Percentiles rank a stretch among this genome's conserved stretches.
Evolutionary conservation across 1,140 invertebrate genomes (phyloP).

Genomic region (Sinonovacula constricta): DNA sequence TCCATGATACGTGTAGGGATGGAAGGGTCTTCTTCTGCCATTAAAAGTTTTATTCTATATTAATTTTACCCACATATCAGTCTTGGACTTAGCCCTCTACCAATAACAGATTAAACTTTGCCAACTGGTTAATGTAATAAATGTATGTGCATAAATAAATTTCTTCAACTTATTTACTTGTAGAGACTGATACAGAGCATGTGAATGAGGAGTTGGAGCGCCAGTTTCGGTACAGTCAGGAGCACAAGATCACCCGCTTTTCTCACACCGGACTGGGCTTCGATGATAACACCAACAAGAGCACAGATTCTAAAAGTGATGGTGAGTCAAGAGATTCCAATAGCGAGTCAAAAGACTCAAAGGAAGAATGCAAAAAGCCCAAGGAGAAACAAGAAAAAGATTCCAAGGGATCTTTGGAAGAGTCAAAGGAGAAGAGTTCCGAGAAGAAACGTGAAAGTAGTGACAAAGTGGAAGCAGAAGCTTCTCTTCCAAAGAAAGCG

Average conservation of each 20-base stretch:
- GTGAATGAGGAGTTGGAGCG: slow-evolving; percentile 69
- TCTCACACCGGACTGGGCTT: slow-evolving; percentile 74
- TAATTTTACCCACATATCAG: too few species aligned
- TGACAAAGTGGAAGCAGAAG: slow-evolving; percentile 31
- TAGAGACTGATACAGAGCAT: slow-evolving; percentile 61
- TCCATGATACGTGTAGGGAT: too few species aligned
- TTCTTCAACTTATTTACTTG: slow-evolving; percentile 41
- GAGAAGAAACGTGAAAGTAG: slow-evolving; percentile 39
- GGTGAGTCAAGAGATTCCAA: slow-evolving; percentile 57
- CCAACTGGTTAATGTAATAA: too few species aligned
- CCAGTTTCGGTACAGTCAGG: slow-evolving; percentile 72
- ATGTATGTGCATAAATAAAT: too few species aligned
- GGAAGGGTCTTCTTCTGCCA: too few species aligned
- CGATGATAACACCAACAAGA: slow-evolving; percentile 63
- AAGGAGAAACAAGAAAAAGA: slow-evolving; percentile 57
- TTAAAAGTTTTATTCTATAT: too few species aligned
- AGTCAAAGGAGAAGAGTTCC: slow-evolving; percentile 30
- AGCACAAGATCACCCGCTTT: slow-evolving; percentile 66
- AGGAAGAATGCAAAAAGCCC: slow-evolving; percentile 37
- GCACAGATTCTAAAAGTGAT: slow-evolving; percentile 40
- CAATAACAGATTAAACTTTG: too few species aligned
- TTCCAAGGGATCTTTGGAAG: slow-evolving; percentile 51
- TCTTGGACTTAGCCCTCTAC: too few species aligned
- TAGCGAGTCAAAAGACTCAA: slow-evolving; percentile 44
- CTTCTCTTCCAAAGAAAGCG: slow-evolving; percentile 47